Evolutionary conservation across 1,140 invertebrate species (phyloP).

Genomic region (Hylaeus volcanicus): DNA sequence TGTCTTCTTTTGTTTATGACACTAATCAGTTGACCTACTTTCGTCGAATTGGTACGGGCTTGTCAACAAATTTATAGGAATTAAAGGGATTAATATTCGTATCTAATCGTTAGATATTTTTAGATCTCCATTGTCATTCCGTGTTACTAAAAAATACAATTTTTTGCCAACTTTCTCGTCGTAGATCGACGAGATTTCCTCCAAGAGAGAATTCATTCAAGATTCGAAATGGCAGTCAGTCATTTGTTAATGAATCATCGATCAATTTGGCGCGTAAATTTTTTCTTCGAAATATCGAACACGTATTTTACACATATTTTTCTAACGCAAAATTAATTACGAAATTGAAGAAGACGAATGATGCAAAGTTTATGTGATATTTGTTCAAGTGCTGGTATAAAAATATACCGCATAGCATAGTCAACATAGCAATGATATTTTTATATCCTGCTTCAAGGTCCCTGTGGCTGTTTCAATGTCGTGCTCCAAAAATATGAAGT

Average conservation of each 20-base stretch:
- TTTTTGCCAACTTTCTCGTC: background rate
- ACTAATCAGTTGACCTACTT: background rate
- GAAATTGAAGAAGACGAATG: background rate
- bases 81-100: background rate
- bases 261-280: background rate
- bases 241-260: background rate
- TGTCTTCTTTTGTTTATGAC: conserved; percentile 34
- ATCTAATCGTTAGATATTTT: background rate
- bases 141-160: too few species aligned
- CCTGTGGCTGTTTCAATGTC: conserved; percentile 6
- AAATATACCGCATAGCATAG: conserved; percentile 44
- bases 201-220: background rate
- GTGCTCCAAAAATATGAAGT: conserved; percentile 35
- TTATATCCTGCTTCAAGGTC: conserved; percentile 45
- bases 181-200: background rate
- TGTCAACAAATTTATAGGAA: background rate
- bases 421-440: conserved; percentile 39
- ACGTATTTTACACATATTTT: too few species aligned
- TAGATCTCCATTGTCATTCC: too few species aligned
- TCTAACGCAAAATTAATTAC: background rate
- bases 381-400: conserved; percentile 28
- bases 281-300: too few species aligned
- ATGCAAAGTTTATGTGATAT: conserved; percentile 13
- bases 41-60: background rate
- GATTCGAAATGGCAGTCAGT: background rate